Base-by-base conservation (phyloP, 2,888 invertebrate species). In the Ochropleura leucogaster region DNA sequence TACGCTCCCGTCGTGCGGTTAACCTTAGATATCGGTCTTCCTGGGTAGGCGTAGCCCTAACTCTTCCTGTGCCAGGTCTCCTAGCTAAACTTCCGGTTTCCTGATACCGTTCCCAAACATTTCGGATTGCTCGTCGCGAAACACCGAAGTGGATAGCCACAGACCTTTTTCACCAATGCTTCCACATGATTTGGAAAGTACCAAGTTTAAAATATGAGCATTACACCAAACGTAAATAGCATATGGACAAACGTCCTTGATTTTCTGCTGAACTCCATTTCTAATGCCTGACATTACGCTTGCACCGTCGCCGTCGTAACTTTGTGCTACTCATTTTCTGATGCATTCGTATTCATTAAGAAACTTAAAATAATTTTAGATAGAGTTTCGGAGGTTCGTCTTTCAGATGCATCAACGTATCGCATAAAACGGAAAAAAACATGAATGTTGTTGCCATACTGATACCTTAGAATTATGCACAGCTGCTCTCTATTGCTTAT, bases 281-380 rank as follows among this genome's bases (percentile, higher is more conserved):
- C 55, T 47, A 40, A 57, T 30, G 9, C 20, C 55, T 6, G 57
- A 47, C 30, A 68, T 57, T 46, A 68, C 18, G 10, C 46, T 47
- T 1, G 68, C 46, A 18, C 68, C 46, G 20, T n/a, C n/a, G n/a
- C n/a, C n/a, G n/a, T 47, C 68, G 8, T 68, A 68, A 46, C 46
- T 68, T 68, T 57, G 68, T 12, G 68, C 68, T 46, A 57, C 57
- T 68, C 57, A 59, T 47, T 68, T 68, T 59, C 3, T 46, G 10
- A 57, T 46, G 40, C 68, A 47, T 12, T 47, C 46, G 1, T 55
- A 18, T 42, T 18, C 16, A 60, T 60, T 60, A 16, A 60, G 5
- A 9, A 40, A 42, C 5, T 18, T 42, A 60, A 60, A 7, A 60
- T 60, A 10, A 60, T 60, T 18, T 60, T 60, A 60, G 42, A 60